Conservation (phyloP, 2,797 vertebrate genomes). For the Amblyraja radiata region DNA sequence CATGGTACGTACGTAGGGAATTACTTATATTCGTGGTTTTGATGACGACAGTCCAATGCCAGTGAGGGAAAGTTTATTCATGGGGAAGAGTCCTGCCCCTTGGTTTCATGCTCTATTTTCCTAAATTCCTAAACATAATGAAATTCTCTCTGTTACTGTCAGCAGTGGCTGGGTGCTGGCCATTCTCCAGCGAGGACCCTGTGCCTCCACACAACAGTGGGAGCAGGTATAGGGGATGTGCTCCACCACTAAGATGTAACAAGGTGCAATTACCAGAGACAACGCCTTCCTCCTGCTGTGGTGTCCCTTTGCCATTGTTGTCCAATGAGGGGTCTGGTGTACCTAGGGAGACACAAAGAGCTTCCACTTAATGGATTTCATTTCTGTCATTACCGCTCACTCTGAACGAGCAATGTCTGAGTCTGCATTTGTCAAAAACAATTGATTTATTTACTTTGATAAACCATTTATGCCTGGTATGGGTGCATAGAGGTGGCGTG, state of each 20-base stretch:
- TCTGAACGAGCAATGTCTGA: not conserved
- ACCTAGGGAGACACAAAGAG: not conserved
- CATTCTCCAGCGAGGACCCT: not conserved
- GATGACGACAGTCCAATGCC: not conserved
- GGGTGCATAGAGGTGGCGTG: not conserved
- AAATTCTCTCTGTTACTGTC: not conserved
- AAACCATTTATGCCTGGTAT: not conserved
- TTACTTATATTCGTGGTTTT: not conserved
- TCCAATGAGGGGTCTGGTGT: not conserved
- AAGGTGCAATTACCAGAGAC: not conserved
- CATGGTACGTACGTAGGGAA: not conserved
- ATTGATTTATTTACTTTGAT: not conserved
- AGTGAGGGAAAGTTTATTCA: not conserved
- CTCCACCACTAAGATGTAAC: not conserved
- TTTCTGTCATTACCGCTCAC: not conserved
- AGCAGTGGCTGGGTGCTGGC: not conserved
- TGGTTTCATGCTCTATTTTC: not conserved
- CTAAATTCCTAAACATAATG: not conserved
- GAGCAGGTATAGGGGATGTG: not conserved
- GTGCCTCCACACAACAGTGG: not conserved
- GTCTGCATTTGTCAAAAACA: not conserved
- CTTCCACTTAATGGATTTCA: not conserved
- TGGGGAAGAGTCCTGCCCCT: not conserved
- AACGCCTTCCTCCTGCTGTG: not conserved
- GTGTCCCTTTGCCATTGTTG: not conserved